These are phyloP conservation scores for Vollenhovia emeryi DNA, from an alignment of 1,140 invertebrate genomes.

Conservation along the genomic window DNA sequence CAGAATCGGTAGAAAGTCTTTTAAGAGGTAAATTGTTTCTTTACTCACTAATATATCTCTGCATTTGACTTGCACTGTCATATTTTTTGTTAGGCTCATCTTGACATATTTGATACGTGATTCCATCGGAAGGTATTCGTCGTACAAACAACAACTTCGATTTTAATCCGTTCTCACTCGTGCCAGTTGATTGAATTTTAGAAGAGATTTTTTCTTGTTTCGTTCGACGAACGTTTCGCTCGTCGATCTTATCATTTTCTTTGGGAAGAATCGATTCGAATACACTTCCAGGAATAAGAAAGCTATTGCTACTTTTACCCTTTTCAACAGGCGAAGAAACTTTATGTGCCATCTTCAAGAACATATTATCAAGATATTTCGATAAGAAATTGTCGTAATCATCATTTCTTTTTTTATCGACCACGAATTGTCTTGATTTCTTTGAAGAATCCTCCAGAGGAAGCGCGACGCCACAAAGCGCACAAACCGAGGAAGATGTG, in stretches of 20 bases:
- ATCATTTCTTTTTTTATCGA: background rate
- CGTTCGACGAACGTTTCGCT: too few species aligned
- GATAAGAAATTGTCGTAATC: background rate
- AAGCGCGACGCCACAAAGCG: constrained; percentile 25
- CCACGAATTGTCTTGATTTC: background rate
- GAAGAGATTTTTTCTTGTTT: background rate
- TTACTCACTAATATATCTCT: background rate
- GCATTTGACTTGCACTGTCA: background rate
- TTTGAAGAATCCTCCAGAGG: background rate
- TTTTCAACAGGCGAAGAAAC: background rate
- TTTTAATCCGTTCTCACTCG: background rate
- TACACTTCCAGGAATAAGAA: background rate
- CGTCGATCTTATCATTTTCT: background rate
- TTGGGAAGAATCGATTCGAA: background rate
- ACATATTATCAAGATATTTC: background rate
- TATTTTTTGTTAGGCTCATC: background rate
- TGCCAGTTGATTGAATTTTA: background rate
- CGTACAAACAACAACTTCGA: background rate
- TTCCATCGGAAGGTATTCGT: background rate
- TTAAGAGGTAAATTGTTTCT: background rate
- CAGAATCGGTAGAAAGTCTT: too few species aligned
- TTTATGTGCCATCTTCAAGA: background rate
- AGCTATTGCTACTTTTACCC: background rate
- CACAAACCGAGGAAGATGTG: constrained; percentile 26
- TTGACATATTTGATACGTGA: background rate